Base-by-base conservation (phyloP, 2,888 invertebrate species). In the Cheilosia grossa region DNA sequence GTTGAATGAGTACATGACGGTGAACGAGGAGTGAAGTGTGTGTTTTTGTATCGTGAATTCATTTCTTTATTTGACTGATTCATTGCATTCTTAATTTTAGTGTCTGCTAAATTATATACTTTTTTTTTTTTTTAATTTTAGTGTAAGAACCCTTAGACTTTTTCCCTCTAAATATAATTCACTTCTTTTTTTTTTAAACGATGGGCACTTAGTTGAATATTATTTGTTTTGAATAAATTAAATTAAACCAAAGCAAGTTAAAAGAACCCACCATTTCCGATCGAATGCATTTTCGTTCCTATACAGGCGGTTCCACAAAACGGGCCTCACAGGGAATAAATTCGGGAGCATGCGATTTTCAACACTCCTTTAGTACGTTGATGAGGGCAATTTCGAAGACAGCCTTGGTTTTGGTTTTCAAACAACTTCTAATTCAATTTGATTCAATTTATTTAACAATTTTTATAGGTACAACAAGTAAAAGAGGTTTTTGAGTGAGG, bases 1-100 rank as follows among this genome's bases (percentile, higher is more conserved):
- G 56, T 42, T 58, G 74, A 49, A 69, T 70, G 64, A 47, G 42
- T 82, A 73, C 15, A 33, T 10, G 17, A 9, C 1, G 1, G 10
- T 33, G 33, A 33, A 40, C 47, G 30, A 40, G 19, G 51, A 24
- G 47, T 63, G 30, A 42, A 33, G 13, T 63, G 78, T 56, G 54
- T 47, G 13, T 37, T 37, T 72, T 58, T 66, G 10, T 79, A 59
- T 79, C 51, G 70, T 73, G 59, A 47, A 51, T 47, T 47, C 19
- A 47, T 47, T 64, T 72, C 9, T 58, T 51, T 13, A 53, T 58
- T 72, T 44, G 61, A 69, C 42, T 69, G 61, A 69, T 61, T 69
- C 40, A 49, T 54, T 78, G 78, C 69, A 78, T 77, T 67, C 53
- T 51, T 30, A 44, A 67, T 42, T 49, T 44, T 59, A 44, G 5